A percentile compares a stretch with the other conserved stretches of the same genome.
These are phyloP conservation scores for Orcinus orca DNA, from an alignment of 2,113 vertebrate species.

Conservation along the genomic window DNA sequence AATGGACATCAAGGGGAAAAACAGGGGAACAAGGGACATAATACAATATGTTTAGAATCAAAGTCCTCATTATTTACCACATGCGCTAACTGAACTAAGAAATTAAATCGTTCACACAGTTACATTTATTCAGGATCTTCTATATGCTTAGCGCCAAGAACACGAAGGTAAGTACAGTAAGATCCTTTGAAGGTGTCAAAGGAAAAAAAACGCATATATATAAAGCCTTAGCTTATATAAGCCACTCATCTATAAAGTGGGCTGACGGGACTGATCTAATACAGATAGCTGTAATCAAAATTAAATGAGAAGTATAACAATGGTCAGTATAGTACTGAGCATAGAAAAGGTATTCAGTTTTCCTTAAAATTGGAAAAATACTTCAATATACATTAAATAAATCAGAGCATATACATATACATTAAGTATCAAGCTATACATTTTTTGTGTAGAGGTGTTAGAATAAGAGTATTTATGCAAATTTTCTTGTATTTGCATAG, in stretches of 20 bases:
- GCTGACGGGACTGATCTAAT: background rate
- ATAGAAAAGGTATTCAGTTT: background rate
- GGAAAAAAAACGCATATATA: background rate
- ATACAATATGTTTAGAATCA: background rate
- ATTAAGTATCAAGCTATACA: background rate
- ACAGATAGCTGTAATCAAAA: background rate
- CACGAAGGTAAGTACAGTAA: background rate
- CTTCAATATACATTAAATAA: background rate
- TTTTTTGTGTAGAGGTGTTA: background rate
- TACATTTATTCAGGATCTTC: background rate
- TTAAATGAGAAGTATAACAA: background rate
- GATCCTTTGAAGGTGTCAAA: background rate
- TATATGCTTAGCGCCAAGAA: background rate
- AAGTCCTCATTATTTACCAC: background rate
- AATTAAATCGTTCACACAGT: background rate
- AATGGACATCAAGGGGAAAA: no score
- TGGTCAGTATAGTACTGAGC: background rate
- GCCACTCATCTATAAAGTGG: background rate
- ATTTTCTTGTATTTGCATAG: background rate
- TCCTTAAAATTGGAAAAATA: background rate
- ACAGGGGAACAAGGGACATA: accelerated
- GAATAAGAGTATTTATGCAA: background rate
- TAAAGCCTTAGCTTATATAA: background rate
- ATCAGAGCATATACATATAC: background rate
- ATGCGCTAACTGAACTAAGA: background rate